phyloP scores from a whole-genome alignment of 1,140 invertebrate species.

The Ostrea edulis region DNA sequence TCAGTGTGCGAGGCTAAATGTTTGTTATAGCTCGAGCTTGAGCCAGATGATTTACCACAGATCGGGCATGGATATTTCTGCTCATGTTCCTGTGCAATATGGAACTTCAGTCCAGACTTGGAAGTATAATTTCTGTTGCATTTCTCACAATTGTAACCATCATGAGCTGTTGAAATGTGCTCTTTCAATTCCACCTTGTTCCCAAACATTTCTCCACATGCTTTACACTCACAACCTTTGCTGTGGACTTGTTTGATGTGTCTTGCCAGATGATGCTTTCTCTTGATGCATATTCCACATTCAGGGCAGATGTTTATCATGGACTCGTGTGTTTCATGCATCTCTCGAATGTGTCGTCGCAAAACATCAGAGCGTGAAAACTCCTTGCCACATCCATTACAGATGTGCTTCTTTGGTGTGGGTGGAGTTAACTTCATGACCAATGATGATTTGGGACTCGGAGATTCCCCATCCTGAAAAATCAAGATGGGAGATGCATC shows the following conservation, averaged over 20 bases:
- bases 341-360: slow-evolving; percentile 23
- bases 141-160: slow-evolving; percentile 37
- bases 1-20: slow-evolving; percentile 41
- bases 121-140: slow-evolving; percentile 39
- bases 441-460: neutral
- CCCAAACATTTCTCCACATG: slow-evolving; percentile 34
- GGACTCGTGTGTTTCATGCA: slow-evolving; percentile 27
- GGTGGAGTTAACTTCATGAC: slow-evolving; percentile 35
- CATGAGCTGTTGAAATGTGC: slow-evolving; percentile 33
- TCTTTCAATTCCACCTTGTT: slow-evolving; percentile 17
- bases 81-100: slow-evolving; percentile 41
- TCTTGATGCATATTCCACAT: slow-evolving; percentile 41
- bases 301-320: slow-evolving; percentile 33
- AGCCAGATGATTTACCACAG: slow-evolving; percentile 33
- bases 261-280: slow-evolving; percentile 32
- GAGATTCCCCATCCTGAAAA: slow-evolving; percentile 41
- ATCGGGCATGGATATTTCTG: slow-evolving; percentile 26
- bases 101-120: slow-evolving; percentile 28
- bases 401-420: slow-evolving; percentile 35
- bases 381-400: slow-evolving; percentile 39
- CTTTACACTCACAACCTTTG: slow-evolving; percentile 33
- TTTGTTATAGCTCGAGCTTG: slow-evolving; percentile 37
- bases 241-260: slow-evolving; percentile 36
- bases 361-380: slow-evolving; percentile 38
- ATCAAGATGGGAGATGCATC: slow-evolving; percentile 40